These are phyloP conservation scores for Pterocles gutturalis DNA, from an alignment of 2,113 vertebrate genomes.

Conservation along the genomic window DNA sequence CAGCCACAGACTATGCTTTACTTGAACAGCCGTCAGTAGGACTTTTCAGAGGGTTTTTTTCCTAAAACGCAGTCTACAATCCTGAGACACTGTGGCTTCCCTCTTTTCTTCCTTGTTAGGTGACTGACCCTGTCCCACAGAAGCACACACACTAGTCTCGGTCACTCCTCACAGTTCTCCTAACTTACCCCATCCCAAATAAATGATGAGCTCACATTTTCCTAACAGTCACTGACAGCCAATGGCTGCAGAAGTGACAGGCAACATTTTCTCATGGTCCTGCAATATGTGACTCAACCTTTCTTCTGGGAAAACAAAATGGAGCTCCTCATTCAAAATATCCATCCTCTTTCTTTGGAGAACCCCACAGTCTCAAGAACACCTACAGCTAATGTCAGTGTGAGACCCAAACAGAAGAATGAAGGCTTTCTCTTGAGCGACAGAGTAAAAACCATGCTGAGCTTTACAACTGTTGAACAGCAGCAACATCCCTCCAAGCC, in stretches of 20 bases:
- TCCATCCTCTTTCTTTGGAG: neutral
- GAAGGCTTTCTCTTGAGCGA: neutral
- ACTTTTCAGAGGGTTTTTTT: neutral
- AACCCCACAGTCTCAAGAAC: neutral
- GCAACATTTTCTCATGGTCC: neutral
- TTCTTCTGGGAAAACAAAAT: neutral
- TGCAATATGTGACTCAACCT: neutral
- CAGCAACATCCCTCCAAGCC: neutral
- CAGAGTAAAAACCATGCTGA: neutral
- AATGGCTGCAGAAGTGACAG: neutral
- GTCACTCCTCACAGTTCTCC: neutral
- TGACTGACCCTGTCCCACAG: neutral
- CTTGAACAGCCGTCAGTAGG: neutral
- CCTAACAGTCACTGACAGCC: neutral
- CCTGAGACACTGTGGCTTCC: neutral
- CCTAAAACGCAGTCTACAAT: neutral
- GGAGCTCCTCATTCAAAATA: neutral
- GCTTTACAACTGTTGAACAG: neutral
- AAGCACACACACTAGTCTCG: rapidly evolving
- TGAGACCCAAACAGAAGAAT: neutral
- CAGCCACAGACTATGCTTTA: neutral
- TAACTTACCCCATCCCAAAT: neutral
- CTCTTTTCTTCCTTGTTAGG: neutral
- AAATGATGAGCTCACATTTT: neutral
- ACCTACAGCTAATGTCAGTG: neutral